Base-by-base conservation (phyloP, 2,888 invertebrate species). In the Lasioglossum zephyrum region DNA sequence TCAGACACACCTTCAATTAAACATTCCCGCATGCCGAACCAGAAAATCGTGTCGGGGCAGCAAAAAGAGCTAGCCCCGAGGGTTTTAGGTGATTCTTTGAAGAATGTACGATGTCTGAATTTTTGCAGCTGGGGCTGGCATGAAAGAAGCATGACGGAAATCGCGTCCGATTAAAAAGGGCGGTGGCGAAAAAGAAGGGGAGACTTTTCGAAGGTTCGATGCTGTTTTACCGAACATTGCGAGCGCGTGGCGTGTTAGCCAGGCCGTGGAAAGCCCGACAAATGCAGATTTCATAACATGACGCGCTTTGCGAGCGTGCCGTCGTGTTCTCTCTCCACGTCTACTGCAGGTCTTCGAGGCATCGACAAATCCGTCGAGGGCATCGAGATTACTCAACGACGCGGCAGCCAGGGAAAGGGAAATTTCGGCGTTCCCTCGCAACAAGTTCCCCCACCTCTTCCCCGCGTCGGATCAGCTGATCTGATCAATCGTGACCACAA, bases 231-330 rank as follows among this genome's bases (percentile, higher is more conserved):
- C 18, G 36, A 69, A 39, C 13, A 22, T 22, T 18, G 9, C 4
- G 36, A 36, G n/a, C 41, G 39, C n/a, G n/a, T 22, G 41, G 13
- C 22, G 5, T 70, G 70, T 41, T 39, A 63, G 63, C n/a, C n/a
- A 36, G 70, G 13, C n/a, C 13, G 41, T n/a, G 22, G 74, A 74
- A 87, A 87, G 87, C 87, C 87, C 18, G 83, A 83, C 83, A 87
- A 87, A 84, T 87, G 87, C 87, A 87, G 87, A 87, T 87, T 87
- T 84, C 87, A 74, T 84, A 86, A 87, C 81, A 79, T 73, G 79
- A 79, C 86, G 82, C 82, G 82, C 76, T 79, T 83, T 76, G 78
- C 36, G n/a, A 66, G 75, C 86, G 69, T 75, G 36, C 57, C 31
- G 41, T 72, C 44, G 44, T 53, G 57, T 41, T 63, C 72, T 60